Evolutionary conservation across 2,797 vertebrate genomes (phyloP).

Genomic region (Pagetopsis macropterus): DNA sequence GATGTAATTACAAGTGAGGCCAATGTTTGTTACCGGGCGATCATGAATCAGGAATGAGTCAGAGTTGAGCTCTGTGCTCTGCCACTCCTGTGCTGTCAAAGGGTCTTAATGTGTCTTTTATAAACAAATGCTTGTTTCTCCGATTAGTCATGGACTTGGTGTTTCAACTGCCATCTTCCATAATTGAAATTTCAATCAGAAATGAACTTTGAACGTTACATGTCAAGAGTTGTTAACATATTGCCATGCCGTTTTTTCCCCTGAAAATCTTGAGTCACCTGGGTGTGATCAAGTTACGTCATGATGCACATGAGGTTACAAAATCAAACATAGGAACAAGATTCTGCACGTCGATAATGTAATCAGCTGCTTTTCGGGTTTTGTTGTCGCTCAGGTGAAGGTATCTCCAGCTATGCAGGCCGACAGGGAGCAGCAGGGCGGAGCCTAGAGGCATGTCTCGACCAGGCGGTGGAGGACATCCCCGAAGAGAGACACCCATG

Average conservation of each 20-base stretch:
- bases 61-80: constrained; percentile 7
- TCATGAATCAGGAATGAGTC: constrained; percentile 27
- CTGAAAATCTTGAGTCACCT: background rate
- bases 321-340: constrained; percentile 2
- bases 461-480: constrained; percentile 79
- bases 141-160: constrained; percentile 10
- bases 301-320: background rate
- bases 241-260: background rate
- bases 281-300: background rate
- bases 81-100: constrained; percentile 7
- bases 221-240: background rate
- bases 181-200: background rate
- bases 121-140: background rate
- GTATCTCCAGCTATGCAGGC: constrained; percentile 87
- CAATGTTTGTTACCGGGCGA: constrained; percentile 4
- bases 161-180: constrained; percentile 1
- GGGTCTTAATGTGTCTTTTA: constrained; percentile 1
- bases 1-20: background rate
- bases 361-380: background rate
- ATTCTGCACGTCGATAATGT: background rate
- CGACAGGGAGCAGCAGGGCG: constrained; percentile 75
- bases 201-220: background rate
- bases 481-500: constrained; percentile 78
- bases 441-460: constrained; percentile 83
- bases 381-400: constrained; percentile 74